Evolutionary conservation across 2,888 invertebrate genomes (phyloP).

Genomic region (Chloroclysta siterata): DNA sequence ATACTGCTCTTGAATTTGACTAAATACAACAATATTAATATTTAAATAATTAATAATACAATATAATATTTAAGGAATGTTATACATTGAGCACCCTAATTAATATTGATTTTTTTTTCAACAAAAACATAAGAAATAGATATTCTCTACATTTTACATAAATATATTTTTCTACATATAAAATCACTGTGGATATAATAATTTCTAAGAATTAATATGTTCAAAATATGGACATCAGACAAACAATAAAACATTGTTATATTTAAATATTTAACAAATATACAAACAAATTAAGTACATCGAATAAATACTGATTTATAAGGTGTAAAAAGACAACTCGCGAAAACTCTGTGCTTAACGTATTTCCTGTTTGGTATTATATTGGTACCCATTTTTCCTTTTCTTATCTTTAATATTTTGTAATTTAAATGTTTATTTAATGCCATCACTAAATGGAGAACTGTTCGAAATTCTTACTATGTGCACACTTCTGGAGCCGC

Average conservation of each 20-base stretch:
- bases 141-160: constrained; percentile 12
- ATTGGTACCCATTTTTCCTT: too few species aligned
- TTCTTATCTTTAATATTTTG: too few species aligned
- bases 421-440: too few species aligned
- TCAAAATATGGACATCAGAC: not conserved
- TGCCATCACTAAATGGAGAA: too few species aligned
- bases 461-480: too few species aligned
- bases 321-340: not conserved
- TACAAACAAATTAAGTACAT: constrained; percentile 33
- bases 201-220: not conserved
- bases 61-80: constrained; percentile 16
- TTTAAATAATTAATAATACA: too few species aligned
- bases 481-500: too few species aligned
- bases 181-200: not conserved
- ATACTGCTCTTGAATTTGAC: too few species aligned
- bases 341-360: not conserved
- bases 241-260: constrained; percentile 5
- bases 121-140: constrained; percentile 8
- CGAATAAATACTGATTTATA: constrained; percentile 33
- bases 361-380: too few species aligned
- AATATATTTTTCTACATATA: constrained; percentile 17
- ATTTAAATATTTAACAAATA: constrained; percentile 41
- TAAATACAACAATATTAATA: too few species aligned
- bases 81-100: constrained; percentile 42
- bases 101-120: constrained; percentile 2